Evolutionary conservation across 2,113 vertebrate species (phyloP).

Genomic region (Nicator chloris): DNA sequence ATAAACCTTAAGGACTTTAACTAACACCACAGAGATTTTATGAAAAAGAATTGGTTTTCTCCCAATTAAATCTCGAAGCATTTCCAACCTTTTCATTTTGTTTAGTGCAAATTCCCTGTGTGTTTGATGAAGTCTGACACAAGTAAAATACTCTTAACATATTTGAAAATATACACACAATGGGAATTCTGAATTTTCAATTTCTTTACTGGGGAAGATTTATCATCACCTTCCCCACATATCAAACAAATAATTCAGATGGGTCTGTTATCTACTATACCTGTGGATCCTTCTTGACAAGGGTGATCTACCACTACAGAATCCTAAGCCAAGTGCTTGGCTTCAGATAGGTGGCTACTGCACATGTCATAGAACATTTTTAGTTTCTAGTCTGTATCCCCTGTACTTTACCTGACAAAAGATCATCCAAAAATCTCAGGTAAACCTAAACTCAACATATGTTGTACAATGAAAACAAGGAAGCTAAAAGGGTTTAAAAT

Average conservation of each 20-base stretch:
- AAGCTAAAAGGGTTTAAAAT: not conserved
- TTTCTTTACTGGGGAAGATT: not conserved
- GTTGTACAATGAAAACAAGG: not conserved
- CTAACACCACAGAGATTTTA: not conserved
- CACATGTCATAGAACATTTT: not conserved
- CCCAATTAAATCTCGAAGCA: not conserved
- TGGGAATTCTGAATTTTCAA: accelerated
- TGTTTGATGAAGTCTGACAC: not conserved
- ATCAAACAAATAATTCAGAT: not conserved
- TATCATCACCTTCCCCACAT: not conserved
- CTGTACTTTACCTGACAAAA: not conserved
- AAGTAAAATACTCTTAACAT: not conserved
- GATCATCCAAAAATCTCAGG: not conserved
- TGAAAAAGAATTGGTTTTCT: not conserved
- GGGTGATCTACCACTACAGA: not conserved
- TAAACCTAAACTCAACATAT: not conserved
- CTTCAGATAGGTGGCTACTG: not conserved
- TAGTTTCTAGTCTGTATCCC: not conserved
- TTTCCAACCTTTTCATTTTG: not conserved
- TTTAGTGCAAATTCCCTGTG: not conserved
- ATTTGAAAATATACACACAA: not conserved
- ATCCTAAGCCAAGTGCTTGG: not conserved
- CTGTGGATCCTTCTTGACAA: not conserved
- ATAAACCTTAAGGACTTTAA: not conserved
- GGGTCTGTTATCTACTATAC: not conserved